phyloP scores from a whole-genome alignment of 1,140 invertebrate genomes.

The Drosophila hydei region DNA sequence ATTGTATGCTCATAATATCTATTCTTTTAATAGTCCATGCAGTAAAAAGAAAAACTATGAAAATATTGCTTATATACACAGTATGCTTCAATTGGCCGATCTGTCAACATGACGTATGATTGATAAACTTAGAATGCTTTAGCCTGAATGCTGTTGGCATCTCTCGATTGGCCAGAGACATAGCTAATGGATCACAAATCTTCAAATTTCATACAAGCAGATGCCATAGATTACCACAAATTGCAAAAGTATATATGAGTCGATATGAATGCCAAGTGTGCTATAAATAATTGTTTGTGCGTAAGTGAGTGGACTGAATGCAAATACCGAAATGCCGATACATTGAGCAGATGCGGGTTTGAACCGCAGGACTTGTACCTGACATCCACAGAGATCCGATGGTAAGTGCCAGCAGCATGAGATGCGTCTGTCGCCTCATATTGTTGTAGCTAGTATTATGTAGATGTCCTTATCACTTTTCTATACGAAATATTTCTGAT shows the following conservation, averaged over 20 bases:
- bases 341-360: conserved; percentile 28
- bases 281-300: conserved; percentile 39
- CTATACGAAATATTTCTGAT: background rate
- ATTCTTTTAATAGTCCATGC: background rate
- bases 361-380: conserved; percentile 39
- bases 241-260: conserved; percentile 15
- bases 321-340: conserved; percentile 16
- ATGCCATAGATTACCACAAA: conserved; percentile 6
- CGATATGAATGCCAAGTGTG: conserved; percentile 26
- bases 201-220: conserved; percentile 1
- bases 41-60: background rate
- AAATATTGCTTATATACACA: background rate
- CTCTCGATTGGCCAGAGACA: conserved; percentile 29
- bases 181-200: conserved; percentile 12
- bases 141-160: conserved; percentile 16
- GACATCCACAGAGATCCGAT: conserved; percentile 53
- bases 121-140: conserved; percentile 29
- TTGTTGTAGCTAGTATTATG: background rate
- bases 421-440: conserved; percentile 18
- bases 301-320: conserved; percentile 29
- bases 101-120: conserved; percentile 50
- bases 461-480: conserved; percentile 47
- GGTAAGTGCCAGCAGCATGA: conserved; percentile 56
- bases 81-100: conserved; percentile 10
- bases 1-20: background rate